Percentiles rank a stretch among this genome's conserved stretches.
Conservation (phyloP, 2,797 vertebrate species). For the Salarias fasciatus region DNA sequence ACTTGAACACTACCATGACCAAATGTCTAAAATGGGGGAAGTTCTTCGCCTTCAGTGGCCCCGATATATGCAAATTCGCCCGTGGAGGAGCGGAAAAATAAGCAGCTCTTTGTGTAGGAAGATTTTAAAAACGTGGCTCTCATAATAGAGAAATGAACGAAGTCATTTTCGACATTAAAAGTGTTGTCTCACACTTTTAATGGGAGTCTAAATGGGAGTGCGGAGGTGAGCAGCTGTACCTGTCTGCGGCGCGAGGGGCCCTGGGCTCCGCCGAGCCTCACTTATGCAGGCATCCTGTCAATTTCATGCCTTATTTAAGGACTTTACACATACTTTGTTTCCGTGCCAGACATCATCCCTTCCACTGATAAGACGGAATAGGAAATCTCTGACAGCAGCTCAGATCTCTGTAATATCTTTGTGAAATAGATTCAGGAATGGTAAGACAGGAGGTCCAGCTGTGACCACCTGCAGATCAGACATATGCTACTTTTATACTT, state of each 20-base stretch:
- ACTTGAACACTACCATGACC: conserved; percentile 73
- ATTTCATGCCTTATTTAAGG: conserved; percentile 84
- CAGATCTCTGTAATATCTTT: conserved; percentile 80
- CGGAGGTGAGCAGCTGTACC: conserved; percentile 75
- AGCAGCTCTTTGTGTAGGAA: conserved; percentile 59
- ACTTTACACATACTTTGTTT: conserved; percentile 80
- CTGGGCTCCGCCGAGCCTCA: conserved; percentile 45
- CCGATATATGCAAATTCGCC: conserved; percentile 79
- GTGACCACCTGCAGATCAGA: conserved; percentile 71
- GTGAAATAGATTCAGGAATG: conserved; percentile 76
- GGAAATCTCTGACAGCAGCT: conserved; percentile 77
- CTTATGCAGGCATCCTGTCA: conserved; percentile 72
- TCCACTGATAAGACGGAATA: conserved; percentile 79
- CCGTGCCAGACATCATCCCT: conserved; percentile 79
- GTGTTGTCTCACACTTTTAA: conserved; percentile 73
- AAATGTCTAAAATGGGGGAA: conserved; percentile 68
- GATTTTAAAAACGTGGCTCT: conserved; percentile 57
- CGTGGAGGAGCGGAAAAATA: conserved; percentile 63
- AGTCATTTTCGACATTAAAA: conserved; percentile 76
- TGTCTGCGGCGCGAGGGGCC: conserved; percentile 36
- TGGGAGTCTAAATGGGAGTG: conserved; percentile 65
- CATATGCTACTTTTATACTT: conserved; percentile 61
- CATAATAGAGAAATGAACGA: conserved; percentile 70
- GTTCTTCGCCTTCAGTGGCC: conserved; percentile 47
- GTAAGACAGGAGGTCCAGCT: conserved; percentile 74